Evolutionary conservation across 2,888 invertebrate species (phyloP), one percentile per base, ranked within the genome.

Genomic region (Marronus borbonicus): DNA sequence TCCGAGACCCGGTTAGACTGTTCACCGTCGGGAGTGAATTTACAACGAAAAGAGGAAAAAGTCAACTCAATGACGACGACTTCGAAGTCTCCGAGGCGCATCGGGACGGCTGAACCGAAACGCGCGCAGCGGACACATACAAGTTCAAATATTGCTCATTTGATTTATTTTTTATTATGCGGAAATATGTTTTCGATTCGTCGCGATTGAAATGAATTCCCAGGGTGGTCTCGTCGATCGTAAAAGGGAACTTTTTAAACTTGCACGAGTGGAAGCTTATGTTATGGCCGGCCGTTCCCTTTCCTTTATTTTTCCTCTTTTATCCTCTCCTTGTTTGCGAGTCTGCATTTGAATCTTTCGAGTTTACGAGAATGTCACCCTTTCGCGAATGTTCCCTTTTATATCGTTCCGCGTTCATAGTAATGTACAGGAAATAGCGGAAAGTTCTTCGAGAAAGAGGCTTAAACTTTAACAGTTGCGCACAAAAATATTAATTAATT

Each of bases 91-190:
- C 58, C 58, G 60, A 60, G 72, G 72, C 60, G 20, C 70, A 20
- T 39, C 36, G 58, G n/a, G 12, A 20, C 17, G 39, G 39, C 39
- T 14, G 10, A 50, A 31, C 39, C 31, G 65, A 49, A 60, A 60
- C 60, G 49, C 55, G 55, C n/a, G 17, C 55, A n/a, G 2, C 17
- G 44, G 20, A 50, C 24, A 68, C 50, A 49, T 17, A 68, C 49
- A 68, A 60, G 72, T 60, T 60, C 72, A 72, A 72, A 58, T 58
- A 72, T 72, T 72, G 72, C 72, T 72, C 72, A 72, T 72, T 72
- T 60, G 72, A 72, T 72, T 72, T 72, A 72, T 72, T 72, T 72
- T 72, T 72, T 72, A 60, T 72, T 72, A 72, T 72, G 72, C 72
- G 60, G 60, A 72, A 72, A 72, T 72, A 72, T 60, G 72, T 60